Percentiles rank a stretch among this genome's conserved stretches.
Conservation (phyloP, 1,140 invertebrate genomes). For the Oncopodura yosiiana region DNA sequence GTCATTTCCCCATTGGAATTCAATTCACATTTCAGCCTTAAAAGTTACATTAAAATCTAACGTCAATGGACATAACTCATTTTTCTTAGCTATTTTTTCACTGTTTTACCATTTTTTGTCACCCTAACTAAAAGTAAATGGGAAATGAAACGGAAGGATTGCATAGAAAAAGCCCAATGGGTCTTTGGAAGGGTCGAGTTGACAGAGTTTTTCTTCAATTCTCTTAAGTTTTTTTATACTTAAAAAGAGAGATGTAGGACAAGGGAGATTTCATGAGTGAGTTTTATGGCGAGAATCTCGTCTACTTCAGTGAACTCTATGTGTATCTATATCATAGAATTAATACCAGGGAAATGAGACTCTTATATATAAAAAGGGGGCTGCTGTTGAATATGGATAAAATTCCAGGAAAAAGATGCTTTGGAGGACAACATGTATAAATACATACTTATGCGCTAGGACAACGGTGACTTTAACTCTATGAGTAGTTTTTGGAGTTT, state of each 20-base stretch:
- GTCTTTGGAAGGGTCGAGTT: conserved; percentile 14
- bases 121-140: conserved; percentile 1
- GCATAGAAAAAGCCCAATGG: conserved; percentile 15
- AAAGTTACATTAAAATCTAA: too few species aligned
- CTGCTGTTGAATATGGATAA: conserved; percentile 29
- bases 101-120: too few species aligned
- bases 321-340: conserved; percentile 29
- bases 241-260: conserved; percentile 11
- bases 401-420: conserved; percentile 16
- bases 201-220: too few species aligned
- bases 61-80: too few species aligned
- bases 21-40: too few species aligned
- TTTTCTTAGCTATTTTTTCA: too few species aligned
- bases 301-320: too few species aligned
- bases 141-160: conserved; percentile 29
- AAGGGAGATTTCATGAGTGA: conserved; percentile 29
- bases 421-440: conserved; percentile 6
- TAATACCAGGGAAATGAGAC: conserved; percentile 33
- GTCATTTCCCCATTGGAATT: too few species aligned
- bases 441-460: not conserved
- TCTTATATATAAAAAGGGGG: conserved; percentile 6
- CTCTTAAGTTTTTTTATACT: too few species aligned
- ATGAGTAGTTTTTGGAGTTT: too few species aligned
- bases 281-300: too few species aligned
- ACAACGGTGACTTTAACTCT: too few species aligned